Evolutionary conservation across 2,888 invertebrate species (phyloP), one percentile per base, ranked within the genome.

Genomic region (Mongoloraphidia duomilia): DNA sequence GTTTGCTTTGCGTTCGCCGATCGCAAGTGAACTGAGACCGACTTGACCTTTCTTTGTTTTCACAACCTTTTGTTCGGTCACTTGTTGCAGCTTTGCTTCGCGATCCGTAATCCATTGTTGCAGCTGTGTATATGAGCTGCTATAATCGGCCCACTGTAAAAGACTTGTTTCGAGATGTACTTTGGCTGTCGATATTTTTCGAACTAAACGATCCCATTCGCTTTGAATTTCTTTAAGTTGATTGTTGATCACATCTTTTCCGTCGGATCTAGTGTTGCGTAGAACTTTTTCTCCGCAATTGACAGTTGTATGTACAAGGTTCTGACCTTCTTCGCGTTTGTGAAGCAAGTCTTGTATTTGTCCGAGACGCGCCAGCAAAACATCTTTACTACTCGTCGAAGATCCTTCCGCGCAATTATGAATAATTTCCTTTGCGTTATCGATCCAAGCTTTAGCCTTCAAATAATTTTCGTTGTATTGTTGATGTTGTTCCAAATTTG

Each of bases 61-160:
- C 12, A 80, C 77, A 35, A 86, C 79, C 67, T 88, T 89, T 56
- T 84, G 86, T 64, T 89, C 89, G 57, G 84, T 84, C 45, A 89
- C 91, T 72, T 92, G 87, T 68, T 90, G 89, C 44, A 92, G 66
- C 68, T 93, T 90, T 6, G 89, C 88, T 72, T 94, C 93, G 58
- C 92, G 79, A 60, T 95, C 94, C 35, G 83, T 83, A 52, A 96
- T 88, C 93, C 95, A 94, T 75, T 92, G 88, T 61, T 92, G 87
- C 26, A 95, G 70, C 64, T 93, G 92, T 13, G 85, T 82, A 64
- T 90, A 93, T 50, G 91, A 92, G 48, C 92, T 92, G 63, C 89
- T 92, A 65, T 93, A 95, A 63, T 94, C 92, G 8, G 92, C 91
- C 94, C 94, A 95, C 76, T 95, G 93, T 39, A 94, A 72, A 11